Base-by-base conservation (phyloP, 2,888 invertebrate genomes). In the Synergus laeviventris region DNA sequence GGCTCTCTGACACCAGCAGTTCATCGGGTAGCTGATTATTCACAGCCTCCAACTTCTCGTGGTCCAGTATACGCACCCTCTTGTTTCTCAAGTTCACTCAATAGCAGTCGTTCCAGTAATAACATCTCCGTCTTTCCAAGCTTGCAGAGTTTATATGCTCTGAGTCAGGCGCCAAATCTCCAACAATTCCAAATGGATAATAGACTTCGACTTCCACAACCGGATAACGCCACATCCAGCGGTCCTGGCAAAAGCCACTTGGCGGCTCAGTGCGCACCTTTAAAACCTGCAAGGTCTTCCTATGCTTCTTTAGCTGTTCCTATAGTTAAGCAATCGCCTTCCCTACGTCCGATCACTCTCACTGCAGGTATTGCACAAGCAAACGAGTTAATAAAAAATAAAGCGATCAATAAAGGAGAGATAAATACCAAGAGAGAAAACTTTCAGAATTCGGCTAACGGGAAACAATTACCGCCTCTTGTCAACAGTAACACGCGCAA, bases 1-100 rank as follows among this genome's bases (percentile, higher is more conserved):
- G 89, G 89, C 0, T 89, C 88, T 0, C 78, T 88, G 5, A 89
- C 89, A 1, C 89, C 89, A 0, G 89, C 89, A 0, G 88, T 84
- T 9, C 87, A 88, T 74, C 84, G 88, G 1, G 84, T 87, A 4
- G 78, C 64, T 12, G 89, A 89, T 24, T 84, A 81, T 42, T 84
- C 84, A 0, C 54, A 80, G 5, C 83, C 87, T 0, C 75, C 85
- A 0, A 74, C 84, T 0, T 77, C 82, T 0, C 85, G 89, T 1
- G 62, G 84, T 0, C 89, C 89, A 0, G 89, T 89, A 18, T 89
- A 89, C 36, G 89, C 89, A 0, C 86, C 86, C 0, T 76, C 83
- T 31, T 83, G 84, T 12, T 76, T 87, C n/a, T 82, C 84, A 7
- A 79, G 81, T 16, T 78, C 86, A 0, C 21, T 83, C 1, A 78